Conservation (phyloP, 2,113 vertebrate species). For the Lonchura striata region DNA sequence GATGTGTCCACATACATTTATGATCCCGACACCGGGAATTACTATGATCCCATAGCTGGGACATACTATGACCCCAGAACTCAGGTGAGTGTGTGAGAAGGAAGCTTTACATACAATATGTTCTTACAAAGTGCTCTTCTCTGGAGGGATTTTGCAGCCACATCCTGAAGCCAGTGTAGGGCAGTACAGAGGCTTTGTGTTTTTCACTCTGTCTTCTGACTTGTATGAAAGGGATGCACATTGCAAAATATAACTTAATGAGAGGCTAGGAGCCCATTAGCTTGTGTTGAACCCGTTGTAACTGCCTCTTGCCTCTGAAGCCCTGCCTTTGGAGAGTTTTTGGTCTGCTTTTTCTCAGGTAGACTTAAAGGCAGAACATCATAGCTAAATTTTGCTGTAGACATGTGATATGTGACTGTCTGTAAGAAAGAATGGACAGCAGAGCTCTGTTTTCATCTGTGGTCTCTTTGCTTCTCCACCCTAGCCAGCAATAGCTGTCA, state of each 20-base stretch:
- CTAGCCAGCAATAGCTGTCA: neutral
- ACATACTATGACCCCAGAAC: slow-evolving; percentile 91
- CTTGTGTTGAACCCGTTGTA: neutral
- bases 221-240: neutral
- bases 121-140: neutral
- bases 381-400: neutral
- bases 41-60: slow-evolving; percentile 92
- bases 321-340: neutral
- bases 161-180: neutral
- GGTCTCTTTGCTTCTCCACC: neutral
- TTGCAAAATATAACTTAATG: neutral
- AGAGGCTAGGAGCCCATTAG: neutral
- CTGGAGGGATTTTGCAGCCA: neutral
- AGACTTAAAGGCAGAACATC: neutral
- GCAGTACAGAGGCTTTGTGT: neutral
- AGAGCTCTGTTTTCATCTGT: neutral
- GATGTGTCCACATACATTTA: slow-evolving; percentile 90
- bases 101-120: neutral
- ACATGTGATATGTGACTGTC: neutral
- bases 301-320: neutral
- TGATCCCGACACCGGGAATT: slow-evolving; percentile 94
- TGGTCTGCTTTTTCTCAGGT: neutral
- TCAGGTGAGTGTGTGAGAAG: slow-evolving; percentile 76
- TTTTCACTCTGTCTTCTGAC: neutral
- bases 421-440: neutral